phyloP scores from a whole-genome alignment of 2,797 vertebrate species.

The Kryptopterus vitreolus region DNA sequence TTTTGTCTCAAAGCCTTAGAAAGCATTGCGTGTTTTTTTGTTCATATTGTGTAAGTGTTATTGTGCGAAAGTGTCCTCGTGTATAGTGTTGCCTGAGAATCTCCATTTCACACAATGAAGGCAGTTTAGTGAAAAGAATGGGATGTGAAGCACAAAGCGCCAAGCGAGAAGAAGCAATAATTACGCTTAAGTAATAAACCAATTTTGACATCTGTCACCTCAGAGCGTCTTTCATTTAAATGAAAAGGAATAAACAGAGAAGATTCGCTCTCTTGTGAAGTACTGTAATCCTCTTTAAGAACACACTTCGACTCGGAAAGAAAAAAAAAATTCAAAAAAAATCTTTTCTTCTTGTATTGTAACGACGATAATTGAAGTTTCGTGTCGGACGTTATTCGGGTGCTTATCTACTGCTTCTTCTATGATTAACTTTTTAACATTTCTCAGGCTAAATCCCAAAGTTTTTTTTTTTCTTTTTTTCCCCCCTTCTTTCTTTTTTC shows the following conservation, averaged over 20 bases:
- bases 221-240: slow-evolving; percentile 73
- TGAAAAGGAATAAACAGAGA: slow-evolving; percentile 78
- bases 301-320: slow-evolving; percentile 63
- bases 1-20: neutral
- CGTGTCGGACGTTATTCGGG: slow-evolving; percentile 78
- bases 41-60: slow-evolving; percentile 1
- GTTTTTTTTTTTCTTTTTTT: slow-evolving; percentile 57
- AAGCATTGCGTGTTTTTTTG: neutral
- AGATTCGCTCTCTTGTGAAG: slow-evolving; percentile 73
- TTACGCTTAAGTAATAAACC: slow-evolving; percentile 76
- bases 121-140: slow-evolving; percentile 61
- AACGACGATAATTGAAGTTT: slow-evolving; percentile 80
- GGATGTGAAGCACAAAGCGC: slow-evolving; percentile 55
- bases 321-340: no score
- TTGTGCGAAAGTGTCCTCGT: slow-evolving; percentile 27
- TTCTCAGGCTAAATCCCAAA: slow-evolving; percentile 76
- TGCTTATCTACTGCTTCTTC: slow-evolving; percentile 77
- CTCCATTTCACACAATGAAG: slow-evolving; percentile 57
- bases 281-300: slow-evolving; percentile 76
- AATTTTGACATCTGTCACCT: slow-evolving; percentile 79
- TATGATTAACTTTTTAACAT: slow-evolving; percentile 77
- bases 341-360: slow-evolving; percentile 75
- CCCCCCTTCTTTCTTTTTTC: slow-evolving; percentile 61
- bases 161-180: slow-evolving; percentile 60
- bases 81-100: slow-evolving; percentile 36